A percentile compares a stretch with the other conserved stretches of the same genome.
These are phyloP conservation scores for Chironomus tepperi DNA, from an alignment of 1,140 invertebrate species.

Conservation along the genomic window DNA sequence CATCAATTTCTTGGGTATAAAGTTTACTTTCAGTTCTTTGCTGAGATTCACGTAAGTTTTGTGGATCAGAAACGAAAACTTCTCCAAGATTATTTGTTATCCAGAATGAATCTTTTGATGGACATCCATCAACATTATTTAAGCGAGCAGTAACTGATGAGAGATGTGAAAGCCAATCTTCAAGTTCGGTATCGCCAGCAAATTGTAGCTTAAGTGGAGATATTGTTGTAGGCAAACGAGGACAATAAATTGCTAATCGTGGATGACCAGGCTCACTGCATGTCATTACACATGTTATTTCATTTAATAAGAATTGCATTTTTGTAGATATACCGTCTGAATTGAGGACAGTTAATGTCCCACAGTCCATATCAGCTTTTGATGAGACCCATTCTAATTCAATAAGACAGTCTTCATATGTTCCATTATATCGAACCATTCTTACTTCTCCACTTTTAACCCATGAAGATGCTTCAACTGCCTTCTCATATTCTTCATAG, in stretches of 20 bases:
- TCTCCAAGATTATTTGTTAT: conserved; percentile 67
- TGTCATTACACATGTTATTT: conserved; percentile 63
- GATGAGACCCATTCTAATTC: conserved; percentile 69
- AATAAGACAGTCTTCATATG: conserved; percentile 63
- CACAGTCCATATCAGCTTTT: conserved; percentile 49
- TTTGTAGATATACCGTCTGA: conserved; percentile 62
- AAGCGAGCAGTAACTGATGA: conserved; percentile 63
- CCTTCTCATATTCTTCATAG: conserved; percentile 55
- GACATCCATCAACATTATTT: conserved; percentile 56
- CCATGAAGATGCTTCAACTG: conserved; percentile 75
- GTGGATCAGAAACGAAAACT: conserved; percentile 67
- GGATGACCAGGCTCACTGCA: conserved; percentile 69
- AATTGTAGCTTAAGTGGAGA: conserved; percentile 60
- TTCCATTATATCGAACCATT: conserved; percentile 49
- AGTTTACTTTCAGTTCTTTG: conserved; percentile 41
- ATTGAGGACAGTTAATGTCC: conserved; percentile 67
- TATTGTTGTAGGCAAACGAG: conserved; percentile 46
- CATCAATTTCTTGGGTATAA: conserved; percentile 58
- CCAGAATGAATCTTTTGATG: conserved; percentile 65
- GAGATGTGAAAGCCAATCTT: conserved; percentile 76
- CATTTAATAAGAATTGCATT: conserved; percentile 45
- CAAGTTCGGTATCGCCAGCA: conserved; percentile 66
- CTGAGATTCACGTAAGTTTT: conserved; percentile 39
- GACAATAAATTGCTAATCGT: conserved; percentile 59
- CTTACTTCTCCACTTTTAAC: conserved; percentile 68